Evolutionary conservation across 1,140 invertebrate species (phyloP).

Genomic region (Nasonia vitripennis): DNA sequence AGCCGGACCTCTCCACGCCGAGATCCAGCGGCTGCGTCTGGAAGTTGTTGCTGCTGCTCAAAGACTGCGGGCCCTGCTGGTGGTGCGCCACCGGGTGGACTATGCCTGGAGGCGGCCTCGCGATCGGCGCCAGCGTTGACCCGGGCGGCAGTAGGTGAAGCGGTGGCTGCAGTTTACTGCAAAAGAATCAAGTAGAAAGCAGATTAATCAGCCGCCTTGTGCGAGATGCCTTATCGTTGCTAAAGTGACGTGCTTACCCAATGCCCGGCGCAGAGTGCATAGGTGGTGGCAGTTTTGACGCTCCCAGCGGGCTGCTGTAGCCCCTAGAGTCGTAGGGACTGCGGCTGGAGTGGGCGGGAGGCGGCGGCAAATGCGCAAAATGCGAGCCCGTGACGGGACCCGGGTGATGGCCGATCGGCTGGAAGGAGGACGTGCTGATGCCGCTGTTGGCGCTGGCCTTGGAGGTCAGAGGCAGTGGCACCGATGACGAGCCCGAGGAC

Average conservation of each 20-base stretch:
- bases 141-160: conserved; percentile 66
- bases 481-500: conserved; percentile 42
- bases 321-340: conserved; percentile 74
- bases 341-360: conserved; percentile 76
- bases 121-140: conserved; percentile 67
- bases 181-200: neutral
- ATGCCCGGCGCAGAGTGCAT: conserved; percentile 38
- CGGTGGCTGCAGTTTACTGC: conserved; percentile 35
- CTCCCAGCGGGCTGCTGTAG: conserved; percentile 73
- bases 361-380: conserved; percentile 70
- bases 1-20: conserved; percentile 77
- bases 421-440: conserved; percentile 76
- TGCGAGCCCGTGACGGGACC: neutral
- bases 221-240: too few species aligned
- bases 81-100: conserved; percentile 70
- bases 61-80: conserved; percentile 64
- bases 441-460: conserved; percentile 76
- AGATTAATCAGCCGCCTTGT: neutral
- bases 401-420: conserved; percentile 77
- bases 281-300: conserved; percentile 74
- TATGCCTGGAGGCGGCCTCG: conserved; percentile 64
- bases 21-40: conserved; percentile 86
- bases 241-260: conserved; percentile 20
- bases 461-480: conserved; percentile 79
- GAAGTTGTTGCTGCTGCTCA: conserved; percentile 63